Evolutionary conservation across 92 coral and sea anemone genomes (phyloP).

Genomic region (Meandrina meandrites): DNA sequence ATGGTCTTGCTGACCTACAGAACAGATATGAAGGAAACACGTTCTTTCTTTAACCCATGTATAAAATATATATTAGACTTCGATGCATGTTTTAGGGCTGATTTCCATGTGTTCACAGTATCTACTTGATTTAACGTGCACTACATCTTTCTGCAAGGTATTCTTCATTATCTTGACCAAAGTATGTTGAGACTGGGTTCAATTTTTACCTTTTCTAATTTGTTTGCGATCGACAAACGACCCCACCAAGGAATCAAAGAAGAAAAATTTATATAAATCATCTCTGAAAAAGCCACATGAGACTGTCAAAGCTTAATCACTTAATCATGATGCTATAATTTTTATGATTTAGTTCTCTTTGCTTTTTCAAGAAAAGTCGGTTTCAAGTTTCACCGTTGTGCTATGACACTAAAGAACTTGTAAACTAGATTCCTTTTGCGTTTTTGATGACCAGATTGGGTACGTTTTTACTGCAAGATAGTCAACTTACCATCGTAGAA

Average conservation of each 20-base stretch:
- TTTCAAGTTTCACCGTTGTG: too few relatives aligned
- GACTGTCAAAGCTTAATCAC: too few relatives aligned
- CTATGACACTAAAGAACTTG: not conserved
- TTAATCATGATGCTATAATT: too few relatives aligned
- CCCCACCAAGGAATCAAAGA: not conserved
- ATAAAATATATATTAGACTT: not conserved
- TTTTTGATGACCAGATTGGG: not conserved
- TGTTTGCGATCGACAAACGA: not conserved
- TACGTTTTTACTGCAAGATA: not conserved
- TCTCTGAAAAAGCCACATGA: too few relatives aligned
- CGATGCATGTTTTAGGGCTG: not conserved
- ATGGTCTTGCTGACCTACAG: not conserved
- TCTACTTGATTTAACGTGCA: too few relatives aligned
- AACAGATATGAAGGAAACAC: not conserved
- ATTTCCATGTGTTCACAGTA: not conserved
- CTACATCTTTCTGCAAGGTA: too few relatives aligned
- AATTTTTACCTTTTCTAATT: not conserved
- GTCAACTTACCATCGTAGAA: conserved; percentile 73
- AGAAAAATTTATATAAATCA: too few relatives aligned
- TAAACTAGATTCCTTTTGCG: not conserved
- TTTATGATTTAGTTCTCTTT: too few relatives aligned
- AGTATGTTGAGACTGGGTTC: not conserved
- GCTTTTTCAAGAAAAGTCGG: too few relatives aligned
- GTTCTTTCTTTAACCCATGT: not conserved
- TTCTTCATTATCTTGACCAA: too few relatives aligned